These are phyloP conservation scores for Numida meleagris DNA, from an alignment of 2,113 vertebrate genomes.

Conservation along the genomic window DNA sequence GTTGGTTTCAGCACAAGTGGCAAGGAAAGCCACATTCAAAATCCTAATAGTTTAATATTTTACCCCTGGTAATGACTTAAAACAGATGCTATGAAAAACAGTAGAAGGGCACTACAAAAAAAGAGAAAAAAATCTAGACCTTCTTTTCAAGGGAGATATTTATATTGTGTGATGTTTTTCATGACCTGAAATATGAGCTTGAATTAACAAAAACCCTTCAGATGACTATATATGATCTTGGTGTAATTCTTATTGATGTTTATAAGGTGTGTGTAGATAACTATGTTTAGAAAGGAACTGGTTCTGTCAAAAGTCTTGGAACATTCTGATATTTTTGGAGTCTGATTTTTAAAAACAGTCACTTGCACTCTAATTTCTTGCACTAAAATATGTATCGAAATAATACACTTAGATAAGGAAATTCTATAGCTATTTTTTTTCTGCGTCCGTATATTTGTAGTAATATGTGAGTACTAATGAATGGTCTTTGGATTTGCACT, in stretches of 20 bases:
- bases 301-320: not conserved
- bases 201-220: not conserved
- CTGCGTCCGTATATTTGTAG: not conserved
- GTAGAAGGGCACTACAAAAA: accelerated
- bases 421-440: not conserved
- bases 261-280: not conserved
- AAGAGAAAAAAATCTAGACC: not conserved
- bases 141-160: not conserved
- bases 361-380: not conserved
- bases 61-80: not conserved
- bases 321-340: not conserved
- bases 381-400: not conserved
- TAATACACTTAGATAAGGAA: not conserved
- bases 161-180: not conserved
- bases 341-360: not conserved
- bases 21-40: not conserved
- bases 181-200: not conserved
- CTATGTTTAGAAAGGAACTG: not conserved
- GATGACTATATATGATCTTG: not conserved
- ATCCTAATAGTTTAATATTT: not conserved
- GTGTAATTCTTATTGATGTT: not conserved
- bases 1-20: not conserved
- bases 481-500: not conserved
- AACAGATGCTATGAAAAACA: not conserved
- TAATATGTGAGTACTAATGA: not conserved